A percentile compares a stretch with the other conserved stretches of the same genome.
phyloP scores from a whole-genome alignment of 2,888 invertebrate genomes.

The Drosophila vallismaia region DNA sequence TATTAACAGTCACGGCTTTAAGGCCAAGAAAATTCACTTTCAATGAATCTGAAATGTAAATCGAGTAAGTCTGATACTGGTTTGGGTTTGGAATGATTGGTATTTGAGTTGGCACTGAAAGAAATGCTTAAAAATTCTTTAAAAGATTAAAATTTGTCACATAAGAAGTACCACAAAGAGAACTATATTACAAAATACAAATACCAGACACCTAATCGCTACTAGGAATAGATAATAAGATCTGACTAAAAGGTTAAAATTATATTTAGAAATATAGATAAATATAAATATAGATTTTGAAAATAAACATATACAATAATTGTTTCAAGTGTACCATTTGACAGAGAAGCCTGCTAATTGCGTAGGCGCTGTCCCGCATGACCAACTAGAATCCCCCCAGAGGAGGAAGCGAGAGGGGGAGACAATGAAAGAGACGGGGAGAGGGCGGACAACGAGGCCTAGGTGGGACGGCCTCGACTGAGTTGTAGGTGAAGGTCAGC shows the following conservation, averaged over 20 bases:
- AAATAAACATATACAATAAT: no score
- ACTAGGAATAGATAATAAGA: no score
- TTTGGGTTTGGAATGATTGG: constrained; percentile 18
- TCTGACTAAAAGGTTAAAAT: no score
- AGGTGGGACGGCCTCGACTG: constrained; percentile 28
- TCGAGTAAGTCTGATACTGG: constrained; percentile 23
- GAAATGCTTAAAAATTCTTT: no score
- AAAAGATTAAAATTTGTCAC: no score
- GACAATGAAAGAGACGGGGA: background rate
- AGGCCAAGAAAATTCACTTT: constrained; percentile 58
- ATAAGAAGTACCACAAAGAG: no score
- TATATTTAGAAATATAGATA: no score
- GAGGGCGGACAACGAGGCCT: constrained; percentile 1
- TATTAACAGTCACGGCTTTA: constrained; percentile 32
- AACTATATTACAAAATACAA: no score
- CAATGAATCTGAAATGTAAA: constrained; percentile 32
- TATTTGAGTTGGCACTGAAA: background rate
- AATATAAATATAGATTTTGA: no score
- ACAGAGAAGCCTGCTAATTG: constrained; percentile 65
- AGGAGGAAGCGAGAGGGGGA: constrained; percentile 4
- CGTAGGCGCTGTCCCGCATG: constrained; percentile 72
- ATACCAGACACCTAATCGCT: no score
- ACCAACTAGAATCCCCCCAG: constrained; percentile 43
- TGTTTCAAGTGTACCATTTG: constrained; percentile 36
- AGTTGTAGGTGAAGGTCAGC: constrained; percentile 73